phyloP scores from a whole-genome alignment of 2,797 vertebrate species.

The Coilia nasus region DNA sequence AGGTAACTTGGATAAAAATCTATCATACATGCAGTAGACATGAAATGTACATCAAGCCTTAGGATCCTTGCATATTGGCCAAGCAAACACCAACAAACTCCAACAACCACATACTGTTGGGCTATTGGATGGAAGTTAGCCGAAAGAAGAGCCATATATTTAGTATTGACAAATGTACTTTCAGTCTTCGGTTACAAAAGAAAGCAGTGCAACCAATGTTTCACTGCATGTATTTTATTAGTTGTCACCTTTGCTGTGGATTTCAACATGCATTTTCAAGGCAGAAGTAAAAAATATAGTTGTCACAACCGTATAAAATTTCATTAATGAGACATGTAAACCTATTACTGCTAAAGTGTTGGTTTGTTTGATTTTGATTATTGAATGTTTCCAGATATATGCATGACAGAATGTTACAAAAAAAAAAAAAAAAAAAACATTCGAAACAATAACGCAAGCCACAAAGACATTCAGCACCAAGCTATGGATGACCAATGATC shows the following conservation, averaged over 20 bases:
- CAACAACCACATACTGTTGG: no score
- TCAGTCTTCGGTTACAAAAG: not conserved
- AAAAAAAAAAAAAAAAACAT: constrained; percentile 25
- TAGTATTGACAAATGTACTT: not conserved
- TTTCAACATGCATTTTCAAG: not conserved
- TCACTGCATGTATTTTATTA: not conserved
- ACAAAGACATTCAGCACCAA: constrained; percentile 39
- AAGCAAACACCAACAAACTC: no score
- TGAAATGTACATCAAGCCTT: no score
- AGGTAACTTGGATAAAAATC: not conserved
- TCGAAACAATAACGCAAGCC: constrained; percentile 10
- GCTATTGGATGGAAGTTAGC: no score
- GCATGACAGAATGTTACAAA: constrained; percentile 28
- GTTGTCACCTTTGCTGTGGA: constrained; percentile 10
- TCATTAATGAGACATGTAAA: constrained; percentile 10
- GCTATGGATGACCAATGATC: constrained; percentile 44
- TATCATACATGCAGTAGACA: no score
- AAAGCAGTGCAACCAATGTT: not conserved
- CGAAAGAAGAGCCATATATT: no score
- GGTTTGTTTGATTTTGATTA: constrained; percentile 5
- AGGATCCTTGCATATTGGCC: no score
- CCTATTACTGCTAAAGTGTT: constrained; percentile 17
- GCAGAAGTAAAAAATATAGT: not conserved
- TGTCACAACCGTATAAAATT: not conserved
- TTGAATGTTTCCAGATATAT: constrained; percentile 14